Percentiles rank a stretch among this genome's conserved stretches.
phyloP scores from a whole-genome alignment of 2,888 invertebrate genomes.

The Cosmopolites sordidus region DNA sequence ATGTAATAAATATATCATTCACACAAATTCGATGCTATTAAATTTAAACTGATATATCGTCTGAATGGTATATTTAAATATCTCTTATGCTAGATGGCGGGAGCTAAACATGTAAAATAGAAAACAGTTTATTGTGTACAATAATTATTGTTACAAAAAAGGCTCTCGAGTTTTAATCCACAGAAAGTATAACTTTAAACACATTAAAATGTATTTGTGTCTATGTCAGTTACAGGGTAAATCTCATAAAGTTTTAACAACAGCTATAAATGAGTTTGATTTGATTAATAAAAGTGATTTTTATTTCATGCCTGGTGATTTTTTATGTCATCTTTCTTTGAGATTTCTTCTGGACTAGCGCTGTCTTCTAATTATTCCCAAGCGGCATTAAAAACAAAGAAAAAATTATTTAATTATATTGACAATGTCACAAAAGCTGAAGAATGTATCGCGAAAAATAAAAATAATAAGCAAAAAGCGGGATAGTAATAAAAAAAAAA shows the following conservation, averaged over 20 bases:
- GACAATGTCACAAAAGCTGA: constrained; percentile 5
- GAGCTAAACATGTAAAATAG: constrained; percentile 13
- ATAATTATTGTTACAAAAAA: constrained; percentile 17
- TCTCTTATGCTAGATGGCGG: constrained; percentile 2
- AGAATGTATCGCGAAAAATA: background rate
- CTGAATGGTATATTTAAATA: background rate
- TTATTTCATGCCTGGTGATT: constrained; percentile 10
- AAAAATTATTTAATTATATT: constrained; percentile 1
- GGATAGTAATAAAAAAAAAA: background rate
- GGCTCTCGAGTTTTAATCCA: constrained; percentile 2
- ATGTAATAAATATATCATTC: too few species aligned
- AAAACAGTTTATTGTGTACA: constrained; percentile 14
- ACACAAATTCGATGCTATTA: too few species aligned
- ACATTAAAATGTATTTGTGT: background rate
- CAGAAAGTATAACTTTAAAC: background rate
- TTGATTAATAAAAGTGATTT: too few species aligned
- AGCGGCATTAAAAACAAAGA: constrained; percentile 16
- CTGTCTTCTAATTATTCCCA: constrained; percentile 11
- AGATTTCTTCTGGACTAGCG: background rate
- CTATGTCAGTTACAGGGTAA: background rate
- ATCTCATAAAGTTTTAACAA: background rate
- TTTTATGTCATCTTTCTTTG: background rate
- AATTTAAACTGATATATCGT: constrained; percentile 1
- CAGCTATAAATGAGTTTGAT: background rate
- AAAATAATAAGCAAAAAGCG: background rate